Evolutionary conservation across 1,140 invertebrate species (phyloP), one percentile per base, ranked within the genome.

Genomic region (Hesperophylax magnus): DNA sequence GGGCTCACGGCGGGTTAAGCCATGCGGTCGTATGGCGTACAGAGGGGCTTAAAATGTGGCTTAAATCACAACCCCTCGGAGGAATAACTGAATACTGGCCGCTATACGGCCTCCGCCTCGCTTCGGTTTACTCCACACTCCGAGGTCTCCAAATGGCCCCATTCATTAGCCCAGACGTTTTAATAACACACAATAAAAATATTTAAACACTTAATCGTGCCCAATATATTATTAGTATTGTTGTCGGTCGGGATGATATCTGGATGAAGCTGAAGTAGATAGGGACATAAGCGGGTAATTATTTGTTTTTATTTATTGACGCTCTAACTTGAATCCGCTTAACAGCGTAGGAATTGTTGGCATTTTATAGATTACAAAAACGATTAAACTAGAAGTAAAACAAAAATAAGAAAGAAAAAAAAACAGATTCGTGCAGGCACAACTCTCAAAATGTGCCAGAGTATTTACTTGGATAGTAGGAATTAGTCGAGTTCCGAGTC

Each of bases 101-200:
- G 69, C 53, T 27, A 72, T 72, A 52, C n/a, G 69, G 39, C 69
- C 65, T 69, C 69, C 11, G 39, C 39, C 39, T 47, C 39, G 11
- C 11, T 47, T 27, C 27, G 27, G 27, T 27, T 47, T 47, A 72
- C 54, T 72, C 47, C 27, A 15, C 47, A 54, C 69, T 27, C 11
- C 47, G 69, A 72, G 69, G 69, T 53, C 17, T 72, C 18, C 52
- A 31, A 72, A 72, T 53, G 69, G 69, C 69, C 69, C 69, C 69
- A 72, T 72, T 72, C 53, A 72, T 72, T 72, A 72, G 47, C 8
- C 69, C 39, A 11, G 69, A 72, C 69, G 69, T 72, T 72, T 72
- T 72, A 72, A 72, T 72, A 72, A 72, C 69, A 72, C 69, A 54
- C 69, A 72, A 72, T 72, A 72, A 72, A 72, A 72, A 72, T 72